Conservation (phyloP, 2,113 vertebrate species). For the Lophotis ruficrista region DNA sequence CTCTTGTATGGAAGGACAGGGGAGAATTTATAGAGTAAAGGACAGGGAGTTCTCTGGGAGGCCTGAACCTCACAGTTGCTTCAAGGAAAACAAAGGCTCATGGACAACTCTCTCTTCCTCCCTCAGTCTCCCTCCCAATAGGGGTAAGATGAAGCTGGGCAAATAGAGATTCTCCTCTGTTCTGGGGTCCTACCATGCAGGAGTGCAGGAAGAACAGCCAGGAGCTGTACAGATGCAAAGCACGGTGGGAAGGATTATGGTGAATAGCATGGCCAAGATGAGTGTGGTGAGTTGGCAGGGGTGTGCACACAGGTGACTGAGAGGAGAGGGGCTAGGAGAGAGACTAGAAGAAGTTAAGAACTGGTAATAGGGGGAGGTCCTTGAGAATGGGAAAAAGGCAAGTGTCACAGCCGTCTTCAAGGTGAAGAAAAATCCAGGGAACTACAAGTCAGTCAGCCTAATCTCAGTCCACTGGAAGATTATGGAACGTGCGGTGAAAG, state of each 20-base stretch:
- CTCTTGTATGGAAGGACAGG: not conserved
- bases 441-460: not conserved
- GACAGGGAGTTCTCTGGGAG: not conserved
- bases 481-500: fast-evolving
- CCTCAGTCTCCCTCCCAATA: too few species aligned
- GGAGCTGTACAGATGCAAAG: not conserved
- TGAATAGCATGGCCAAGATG: not conserved
- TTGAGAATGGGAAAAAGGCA: not conserved
- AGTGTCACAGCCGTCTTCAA: not conserved
- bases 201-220: not conserved
- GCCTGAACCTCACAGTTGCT: not conserved
- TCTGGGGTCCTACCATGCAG: fast-evolving
- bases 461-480: not conserved
- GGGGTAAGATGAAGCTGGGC: not conserved
- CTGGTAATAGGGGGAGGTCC: not conserved
- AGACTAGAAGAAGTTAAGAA: not conserved
- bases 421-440: not conserved
- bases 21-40: not conserved
- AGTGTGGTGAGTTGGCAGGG: not conserved
- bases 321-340: not conserved
- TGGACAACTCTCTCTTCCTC: not conserved
- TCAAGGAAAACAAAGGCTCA: not conserved
- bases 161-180: not conserved
- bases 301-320: not conserved
- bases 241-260: not conserved